Percentiles rank a stretch among this genome's conserved stretches.
Evolutionary conservation across 2,113 vertebrate genomes (phyloP).

Genomic region (Brachypodius melanocephalos): DNA sequence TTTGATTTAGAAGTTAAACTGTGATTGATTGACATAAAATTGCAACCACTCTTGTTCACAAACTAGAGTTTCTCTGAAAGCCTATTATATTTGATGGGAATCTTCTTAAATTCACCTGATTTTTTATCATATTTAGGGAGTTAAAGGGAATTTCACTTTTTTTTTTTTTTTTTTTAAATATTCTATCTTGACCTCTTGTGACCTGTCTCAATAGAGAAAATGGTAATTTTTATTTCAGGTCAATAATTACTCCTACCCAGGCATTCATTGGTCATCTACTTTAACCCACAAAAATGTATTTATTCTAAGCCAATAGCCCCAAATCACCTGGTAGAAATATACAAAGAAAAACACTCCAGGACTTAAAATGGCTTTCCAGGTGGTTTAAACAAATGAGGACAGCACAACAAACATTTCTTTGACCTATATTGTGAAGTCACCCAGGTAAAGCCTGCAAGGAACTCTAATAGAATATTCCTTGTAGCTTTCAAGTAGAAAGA

Average conservation of each 20-base stretch:
- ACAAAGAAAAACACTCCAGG: background rate
- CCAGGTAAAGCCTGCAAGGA: background rate
- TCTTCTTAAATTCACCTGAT: background rate
- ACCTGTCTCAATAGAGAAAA: background rate
- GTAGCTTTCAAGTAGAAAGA: slow-evolving; percentile 34
- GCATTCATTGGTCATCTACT: background rate
- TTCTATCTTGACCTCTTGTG: background rate
- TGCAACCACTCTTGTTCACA: background rate
- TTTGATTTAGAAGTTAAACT: background rate
- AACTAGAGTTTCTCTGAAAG: background rate
- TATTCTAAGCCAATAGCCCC: background rate
- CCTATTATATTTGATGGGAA: background rate
- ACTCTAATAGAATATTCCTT: slow-evolving; percentile 38
- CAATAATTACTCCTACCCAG: background rate
- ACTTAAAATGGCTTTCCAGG: background rate
- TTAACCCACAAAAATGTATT: background rate
- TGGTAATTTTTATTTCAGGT: background rate
- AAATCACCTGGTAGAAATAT: background rate
- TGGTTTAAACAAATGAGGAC: background rate
- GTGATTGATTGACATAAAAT: background rate
- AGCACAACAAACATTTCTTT: slow-evolving; percentile 15
- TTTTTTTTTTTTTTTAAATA: background rate
- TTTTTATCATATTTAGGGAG: background rate
- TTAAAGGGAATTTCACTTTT: background rate
- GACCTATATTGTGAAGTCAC: background rate